Conservation (phyloP, 2,113 vertebrate genomes). For the Pogonocichla stellata region DNA sequence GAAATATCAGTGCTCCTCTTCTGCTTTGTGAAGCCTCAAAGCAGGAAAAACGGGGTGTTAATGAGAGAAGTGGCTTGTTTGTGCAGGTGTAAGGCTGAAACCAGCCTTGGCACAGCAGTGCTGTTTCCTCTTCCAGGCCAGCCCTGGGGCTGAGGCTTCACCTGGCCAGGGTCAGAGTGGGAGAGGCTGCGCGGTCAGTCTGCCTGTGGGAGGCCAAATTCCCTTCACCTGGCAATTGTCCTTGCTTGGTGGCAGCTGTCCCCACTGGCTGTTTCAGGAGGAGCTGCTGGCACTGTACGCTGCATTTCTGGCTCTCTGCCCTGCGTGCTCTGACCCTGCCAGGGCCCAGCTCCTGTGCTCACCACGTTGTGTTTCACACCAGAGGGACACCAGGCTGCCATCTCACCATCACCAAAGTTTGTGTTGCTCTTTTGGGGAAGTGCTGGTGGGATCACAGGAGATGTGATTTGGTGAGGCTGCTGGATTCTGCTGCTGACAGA, state of each 20-base stretch:
- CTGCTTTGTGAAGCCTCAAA: neutral
- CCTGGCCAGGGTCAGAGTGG: neutral
- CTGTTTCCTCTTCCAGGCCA: neutral
- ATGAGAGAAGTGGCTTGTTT: neutral
- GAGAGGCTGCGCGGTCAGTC: neutral
- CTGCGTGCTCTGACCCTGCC: too few relatives aligned
- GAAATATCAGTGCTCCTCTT: neutral
- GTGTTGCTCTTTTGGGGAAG: neutral
- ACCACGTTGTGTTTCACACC: neutral
- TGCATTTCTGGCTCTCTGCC: neutral
- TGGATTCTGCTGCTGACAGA: neutral
- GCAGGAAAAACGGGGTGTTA: neutral
- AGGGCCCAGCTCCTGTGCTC: too few relatives aligned
- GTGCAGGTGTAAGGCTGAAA: neutral
- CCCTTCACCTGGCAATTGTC: neutral
- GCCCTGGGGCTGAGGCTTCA: neutral
- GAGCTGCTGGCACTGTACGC: neutral
- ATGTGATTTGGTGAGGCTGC: neutral
- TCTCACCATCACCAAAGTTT: neutral
- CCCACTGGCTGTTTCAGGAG: too few relatives aligned
- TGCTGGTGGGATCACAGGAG: neutral
- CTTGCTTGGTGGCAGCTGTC: neutral
- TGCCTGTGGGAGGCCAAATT: neutral
- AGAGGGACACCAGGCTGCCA: neutral
- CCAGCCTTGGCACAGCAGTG: neutral